phyloP scores from a whole-genome alignment of 2,888 invertebrate species.

The Cephalotes varians region DNA sequence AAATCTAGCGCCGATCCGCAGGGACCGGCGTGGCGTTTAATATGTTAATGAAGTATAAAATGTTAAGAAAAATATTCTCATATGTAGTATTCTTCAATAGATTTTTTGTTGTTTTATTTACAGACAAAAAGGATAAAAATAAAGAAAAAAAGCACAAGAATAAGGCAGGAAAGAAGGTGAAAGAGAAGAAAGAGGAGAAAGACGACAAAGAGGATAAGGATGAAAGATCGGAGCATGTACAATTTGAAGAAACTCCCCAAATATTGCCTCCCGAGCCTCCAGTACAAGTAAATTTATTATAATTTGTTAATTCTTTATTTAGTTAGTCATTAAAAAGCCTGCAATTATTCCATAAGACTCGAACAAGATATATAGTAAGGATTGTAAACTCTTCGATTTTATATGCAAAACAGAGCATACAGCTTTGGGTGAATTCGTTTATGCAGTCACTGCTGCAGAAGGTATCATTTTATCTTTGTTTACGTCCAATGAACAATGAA shows the following conservation, averaged over 20 bases:
- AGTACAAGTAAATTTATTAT: slow-evolving; percentile 58
- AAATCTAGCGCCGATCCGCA: no score
- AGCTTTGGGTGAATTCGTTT: no score
- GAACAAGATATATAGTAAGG: background rate
- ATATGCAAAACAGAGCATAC: background rate
- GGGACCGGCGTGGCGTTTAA: no score
- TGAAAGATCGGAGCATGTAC: slow-evolving; percentile 89
- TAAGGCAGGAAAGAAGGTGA: slow-evolving; percentile 83
- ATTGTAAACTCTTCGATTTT: background rate
- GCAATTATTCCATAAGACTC: background rate
- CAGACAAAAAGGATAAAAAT: slow-evolving; percentile 80
- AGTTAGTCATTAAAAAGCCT: background rate
- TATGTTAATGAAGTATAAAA: background rate
- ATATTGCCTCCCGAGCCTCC: slow-evolving; percentile 88
- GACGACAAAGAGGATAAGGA: slow-evolving; percentile 86
- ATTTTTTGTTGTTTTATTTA: slow-evolving; percentile 12
- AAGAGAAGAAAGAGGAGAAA: slow-evolving; percentile 88
- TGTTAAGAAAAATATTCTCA: background rate
- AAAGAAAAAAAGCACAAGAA: slow-evolving; percentile 75
- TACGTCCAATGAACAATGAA: no score
- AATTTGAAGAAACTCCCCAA: slow-evolving; percentile 90
- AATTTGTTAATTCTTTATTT: slow-evolving; percentile 18
- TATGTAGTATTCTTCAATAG: background rate
- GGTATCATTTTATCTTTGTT: no score
- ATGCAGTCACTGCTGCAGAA: no score